phyloP scores from a whole-genome alignment of 2,888 invertebrate genomes.

The Cacoxenus indagator region DNA sequence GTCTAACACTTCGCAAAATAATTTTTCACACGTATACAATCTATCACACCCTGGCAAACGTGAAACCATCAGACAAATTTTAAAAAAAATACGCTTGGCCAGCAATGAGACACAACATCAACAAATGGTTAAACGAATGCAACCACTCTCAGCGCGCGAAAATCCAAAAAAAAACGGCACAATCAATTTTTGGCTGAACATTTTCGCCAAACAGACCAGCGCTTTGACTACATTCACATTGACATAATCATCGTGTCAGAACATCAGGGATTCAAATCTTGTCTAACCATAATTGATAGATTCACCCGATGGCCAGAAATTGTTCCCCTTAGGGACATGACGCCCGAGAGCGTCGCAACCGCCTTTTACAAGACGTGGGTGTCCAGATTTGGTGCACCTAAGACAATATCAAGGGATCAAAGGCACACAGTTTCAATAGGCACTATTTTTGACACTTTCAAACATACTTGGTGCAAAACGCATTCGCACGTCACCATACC shows the following conservation, averaged over 20 bases:
- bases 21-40: neutral
- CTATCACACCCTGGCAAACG: neutral
- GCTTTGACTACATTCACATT: constrained; percentile 34
- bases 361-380: neutral
- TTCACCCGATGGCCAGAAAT: constrained; percentile 23
- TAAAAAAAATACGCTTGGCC: no score
- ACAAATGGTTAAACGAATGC: constrained; percentile 22
- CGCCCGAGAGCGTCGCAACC: neutral
- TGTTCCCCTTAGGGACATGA: neutral
- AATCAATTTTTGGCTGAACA: no score
- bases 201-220: constrained; percentile 15
- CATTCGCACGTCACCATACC: no score
- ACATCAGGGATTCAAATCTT: constrained; percentile 18
- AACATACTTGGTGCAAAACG: no score
- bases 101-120: constrained; percentile 17
- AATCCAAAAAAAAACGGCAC: constrained; percentile 28
- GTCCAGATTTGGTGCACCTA: neutral
- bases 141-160: constrained; percentile 30
- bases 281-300: constrained; percentile 23
- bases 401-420: neutral
- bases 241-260: constrained; percentile 30
- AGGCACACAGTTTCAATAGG: no score
- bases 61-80: neutral
- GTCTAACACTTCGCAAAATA: neutral
- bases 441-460: no score